These are phyloP conservation scores for Bedellia somnulentella DNA, from an alignment of 2,888 invertebrate species.

Conservation along the genomic window DNA sequence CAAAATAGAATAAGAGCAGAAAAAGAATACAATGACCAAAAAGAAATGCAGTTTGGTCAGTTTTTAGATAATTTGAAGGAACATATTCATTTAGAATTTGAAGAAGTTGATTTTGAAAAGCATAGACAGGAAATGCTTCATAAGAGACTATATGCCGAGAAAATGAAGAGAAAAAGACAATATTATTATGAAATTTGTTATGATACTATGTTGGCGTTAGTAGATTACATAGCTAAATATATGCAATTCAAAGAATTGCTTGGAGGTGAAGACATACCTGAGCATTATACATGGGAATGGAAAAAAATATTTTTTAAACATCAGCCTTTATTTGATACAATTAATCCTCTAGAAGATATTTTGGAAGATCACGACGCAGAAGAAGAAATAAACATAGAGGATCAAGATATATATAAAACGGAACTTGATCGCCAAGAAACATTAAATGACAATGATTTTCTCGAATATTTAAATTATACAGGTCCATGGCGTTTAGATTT, in stretches of 20 bases:
- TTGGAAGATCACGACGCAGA: conserved; percentile 25
- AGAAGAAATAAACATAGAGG: conserved; percentile 17
- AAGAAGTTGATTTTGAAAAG: conserved; percentile 56
- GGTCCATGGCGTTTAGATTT: conserved; percentile 56
- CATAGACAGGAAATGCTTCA: conserved; percentile 53
- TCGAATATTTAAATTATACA: conserved; percentile 53
- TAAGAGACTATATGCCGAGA: conserved; percentile 53
- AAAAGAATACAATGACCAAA: conserved; percentile 45
- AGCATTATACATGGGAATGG: conserved; percentile 56
- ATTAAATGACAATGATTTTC: conserved; percentile 57
- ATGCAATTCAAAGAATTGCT: conserved; percentile 45
- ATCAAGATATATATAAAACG: conserved; percentile 40
- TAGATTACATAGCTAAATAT: conserved; percentile 55
- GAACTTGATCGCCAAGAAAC: conserved; percentile 56
- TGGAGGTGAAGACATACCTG: conserved; percentile 36
- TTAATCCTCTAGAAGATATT: conserved; percentile 36
- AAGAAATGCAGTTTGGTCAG: conserved; percentile 46
- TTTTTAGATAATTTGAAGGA: conserved; percentile 42
- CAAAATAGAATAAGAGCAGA: conserved; percentile 55
- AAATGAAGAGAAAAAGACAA: conserved; percentile 44
- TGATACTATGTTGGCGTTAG: conserved; percentile 53
- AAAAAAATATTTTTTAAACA: conserved; percentile 55
- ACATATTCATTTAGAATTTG: conserved; percentile 39
- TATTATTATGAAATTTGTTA: conserved; percentile 51
- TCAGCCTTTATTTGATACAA: conserved; percentile 54